These are phyloP conservation scores for Cybosia mesomella DNA, from an alignment of 2,888 invertebrate genomes.

Conservation along the genomic window DNA sequence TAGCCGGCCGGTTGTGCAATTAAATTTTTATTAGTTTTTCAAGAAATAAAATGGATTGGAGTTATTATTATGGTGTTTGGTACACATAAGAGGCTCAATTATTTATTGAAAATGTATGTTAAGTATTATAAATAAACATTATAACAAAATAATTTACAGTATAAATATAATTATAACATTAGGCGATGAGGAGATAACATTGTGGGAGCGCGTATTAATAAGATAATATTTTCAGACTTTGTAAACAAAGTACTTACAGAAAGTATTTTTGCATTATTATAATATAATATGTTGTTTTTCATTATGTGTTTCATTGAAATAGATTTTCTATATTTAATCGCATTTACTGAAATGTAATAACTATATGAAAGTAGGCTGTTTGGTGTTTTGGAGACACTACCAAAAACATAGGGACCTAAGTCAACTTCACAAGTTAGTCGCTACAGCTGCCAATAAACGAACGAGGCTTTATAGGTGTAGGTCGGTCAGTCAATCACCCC, in stretches of 20 bases:
- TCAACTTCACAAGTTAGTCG: background rate
- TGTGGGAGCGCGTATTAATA: conserved; percentile 29
- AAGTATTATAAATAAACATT: conserved; percentile 34
- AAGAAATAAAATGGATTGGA: conserved; percentile 56
- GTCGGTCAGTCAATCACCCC: background rate
- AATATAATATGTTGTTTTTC: conserved; percentile 37
- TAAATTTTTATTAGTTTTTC: conserved; percentile 64
- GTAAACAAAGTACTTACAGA: conserved; percentile 56
- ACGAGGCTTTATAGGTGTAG: too few relatives aligned
- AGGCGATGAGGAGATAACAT: conserved; percentile 22
- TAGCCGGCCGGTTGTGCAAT: conserved; percentile 86
- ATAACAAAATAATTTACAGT: conserved; percentile 38
- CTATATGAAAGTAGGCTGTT: background rate
- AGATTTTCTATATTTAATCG: background rate
- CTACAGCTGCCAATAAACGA: background rate
- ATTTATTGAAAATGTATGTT: conserved; percentile 59
- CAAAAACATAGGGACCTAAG: background rate
- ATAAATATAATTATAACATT: conserved; percentile 35
- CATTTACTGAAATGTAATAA: background rate
- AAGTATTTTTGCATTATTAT: conserved; percentile 61
- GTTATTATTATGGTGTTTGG: conserved; percentile 68
- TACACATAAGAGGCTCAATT: conserved; percentile 70
- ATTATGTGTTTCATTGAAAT: conserved; percentile 22
- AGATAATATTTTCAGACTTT: conserved; percentile 63
- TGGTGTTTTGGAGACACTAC: background rate